These are phyloP conservation scores for Vesta saturnalis DNA, from an alignment of 2,888 invertebrate genomes.

Conservation along the genomic window DNA sequence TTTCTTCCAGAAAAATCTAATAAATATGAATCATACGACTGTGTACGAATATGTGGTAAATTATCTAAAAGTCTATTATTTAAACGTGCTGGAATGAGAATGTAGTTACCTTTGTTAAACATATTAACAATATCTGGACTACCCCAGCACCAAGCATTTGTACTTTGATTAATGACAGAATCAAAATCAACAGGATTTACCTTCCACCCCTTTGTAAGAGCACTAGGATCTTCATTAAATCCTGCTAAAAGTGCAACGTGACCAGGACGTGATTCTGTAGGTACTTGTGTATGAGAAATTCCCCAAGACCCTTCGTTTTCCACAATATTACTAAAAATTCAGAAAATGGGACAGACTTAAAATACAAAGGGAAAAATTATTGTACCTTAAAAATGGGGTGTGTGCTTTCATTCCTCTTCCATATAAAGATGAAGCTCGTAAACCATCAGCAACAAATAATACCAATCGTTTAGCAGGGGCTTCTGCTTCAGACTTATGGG, in stretches of 20 bases:
- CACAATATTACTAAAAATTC: slow-evolving; percentile 66
- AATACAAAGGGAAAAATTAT: slow-evolving; percentile 31
- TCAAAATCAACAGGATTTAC: slow-evolving; percentile 98
- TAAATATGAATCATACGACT: slow-evolving; percentile 72
- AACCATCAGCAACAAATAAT: slow-evolving; percentile 91
- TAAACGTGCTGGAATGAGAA: too few relatives aligned
- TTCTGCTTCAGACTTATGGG: slow-evolving; percentile 64
- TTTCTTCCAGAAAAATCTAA: slow-evolving; percentile 78
- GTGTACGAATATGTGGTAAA: slow-evolving; percentile 61
- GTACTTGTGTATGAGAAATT: slow-evolving; percentile 89
- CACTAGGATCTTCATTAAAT: slow-evolving; percentile 98
- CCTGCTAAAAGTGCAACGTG: slow-evolving; percentile 97
- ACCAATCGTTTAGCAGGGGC: slow-evolving; percentile 81
- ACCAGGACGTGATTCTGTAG: slow-evolving; percentile 97
- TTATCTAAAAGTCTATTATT: slow-evolving; percentile 41
- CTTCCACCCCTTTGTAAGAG: slow-evolving; percentile 95
- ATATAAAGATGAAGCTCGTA: slow-evolving; percentile 87
- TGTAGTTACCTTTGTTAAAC: slow-evolving; percentile 87
- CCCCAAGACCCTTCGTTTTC: slow-evolving; percentile 76
- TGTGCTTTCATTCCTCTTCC: slow-evolving; percentile 59
- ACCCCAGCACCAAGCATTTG: slow-evolving; percentile 91
- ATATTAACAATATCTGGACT: slow-evolving; percentile 94
- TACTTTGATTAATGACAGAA: slow-evolving; percentile 91
- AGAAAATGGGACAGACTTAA: neutral
- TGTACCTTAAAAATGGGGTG: slow-evolving; percentile 63